Conservation (phyloP, 30 jellyfish, hydroid and myxozoan species). For the Cassiopea xamachana region DNA sequence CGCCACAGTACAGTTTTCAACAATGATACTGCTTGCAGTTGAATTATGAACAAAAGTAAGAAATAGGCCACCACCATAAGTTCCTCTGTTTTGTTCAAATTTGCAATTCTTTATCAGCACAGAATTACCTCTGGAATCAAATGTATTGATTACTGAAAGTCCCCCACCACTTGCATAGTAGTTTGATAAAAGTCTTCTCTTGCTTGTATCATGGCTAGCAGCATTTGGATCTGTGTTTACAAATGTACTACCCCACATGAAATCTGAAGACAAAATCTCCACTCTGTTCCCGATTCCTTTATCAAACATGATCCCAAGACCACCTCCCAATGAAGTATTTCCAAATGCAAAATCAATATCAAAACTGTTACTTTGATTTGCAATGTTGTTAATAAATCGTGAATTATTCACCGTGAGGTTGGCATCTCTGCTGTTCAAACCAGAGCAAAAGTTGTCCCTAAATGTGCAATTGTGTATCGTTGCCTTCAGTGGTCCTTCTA, state of each 20-base stretch:
- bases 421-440: slow-evolving; percentile 62
- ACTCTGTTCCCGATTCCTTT: slow-evolving; percentile 28
- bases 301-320: slow-evolving; percentile 59
- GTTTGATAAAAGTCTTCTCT: slow-evolving; percentile 50
- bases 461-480: slow-evolving; percentile 53
- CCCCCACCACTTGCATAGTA: slow-evolving; percentile 83
- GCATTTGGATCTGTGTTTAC: slow-evolving; percentile 30
- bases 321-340: slow-evolving; percentile 75
- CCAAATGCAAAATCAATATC: slow-evolving; percentile 56
- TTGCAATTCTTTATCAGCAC: slow-evolving; percentile 33
- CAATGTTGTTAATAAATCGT: slow-evolving; percentile 30
- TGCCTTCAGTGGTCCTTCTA: slow-evolving; percentile 45
- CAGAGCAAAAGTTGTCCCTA: slow-evolving; percentile 50
- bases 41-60: slow-evolving; percentile 61
- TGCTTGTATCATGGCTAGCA: slow-evolving; percentile 60
- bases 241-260: slow-evolving; percentile 24
- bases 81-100: slow-evolving; percentile 55
- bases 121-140: slow-evolving; percentile 33
- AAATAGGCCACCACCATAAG: slow-evolving; percentile 78
- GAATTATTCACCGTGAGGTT: slow-evolving; percentile 27
- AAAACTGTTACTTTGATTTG: slow-evolving; percentile 57
- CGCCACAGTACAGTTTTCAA: slow-evolving; percentile 25
- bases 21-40: slow-evolving; percentile 9
- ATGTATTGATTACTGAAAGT: slow-evolving; percentile 53
- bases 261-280: slow-evolving; percentile 29